A percentile compares a stretch with the other conserved stretches of the same genome.
Evolutionary conservation across 1,140 invertebrate genomes (phyloP).

Genomic region (Pseudomyrmex concolor): DNA sequence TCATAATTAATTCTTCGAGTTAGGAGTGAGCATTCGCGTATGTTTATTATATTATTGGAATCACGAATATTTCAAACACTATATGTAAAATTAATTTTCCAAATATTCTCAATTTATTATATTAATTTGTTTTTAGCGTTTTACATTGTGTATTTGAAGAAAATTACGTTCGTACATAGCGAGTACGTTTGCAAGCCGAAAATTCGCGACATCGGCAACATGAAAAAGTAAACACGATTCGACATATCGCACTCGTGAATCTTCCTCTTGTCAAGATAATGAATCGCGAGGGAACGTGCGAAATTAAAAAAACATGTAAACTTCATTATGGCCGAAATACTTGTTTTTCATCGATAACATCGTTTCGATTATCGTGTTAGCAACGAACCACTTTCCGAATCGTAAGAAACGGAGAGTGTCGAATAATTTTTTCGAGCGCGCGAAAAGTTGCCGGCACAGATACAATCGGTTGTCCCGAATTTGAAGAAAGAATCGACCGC

Average conservation of each 20-base stretch:
- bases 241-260: neutral
- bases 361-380: too few relatives aligned
- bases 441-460: neutral
- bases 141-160: too few relatives aligned
- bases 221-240: neutral
- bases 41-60: neutral
- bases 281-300: constrained; percentile 30
- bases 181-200: too few relatives aligned
- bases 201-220: too few relatives aligned
- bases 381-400: neutral
- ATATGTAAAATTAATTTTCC: neutral
- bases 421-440: neutral
- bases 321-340: neutral
- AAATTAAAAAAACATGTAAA: constrained; percentile 3
- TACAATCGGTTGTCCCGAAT: neutral
- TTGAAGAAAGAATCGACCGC: constrained; percentile 4
- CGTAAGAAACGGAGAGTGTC: too few relatives aligned
- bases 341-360: too few relatives aligned
- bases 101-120: constrained; percentile 1
- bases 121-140: neutral
- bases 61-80: neutral
- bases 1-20: constrained; percentile 1
- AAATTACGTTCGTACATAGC: too few relatives aligned
- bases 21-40: neutral
- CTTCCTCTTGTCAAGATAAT: constrained; percentile 15